These are phyloP conservation scores for Coregonus suidteri DNA, from an alignment of 2,797 vertebrate species.

Conservation along the genomic window DNA sequence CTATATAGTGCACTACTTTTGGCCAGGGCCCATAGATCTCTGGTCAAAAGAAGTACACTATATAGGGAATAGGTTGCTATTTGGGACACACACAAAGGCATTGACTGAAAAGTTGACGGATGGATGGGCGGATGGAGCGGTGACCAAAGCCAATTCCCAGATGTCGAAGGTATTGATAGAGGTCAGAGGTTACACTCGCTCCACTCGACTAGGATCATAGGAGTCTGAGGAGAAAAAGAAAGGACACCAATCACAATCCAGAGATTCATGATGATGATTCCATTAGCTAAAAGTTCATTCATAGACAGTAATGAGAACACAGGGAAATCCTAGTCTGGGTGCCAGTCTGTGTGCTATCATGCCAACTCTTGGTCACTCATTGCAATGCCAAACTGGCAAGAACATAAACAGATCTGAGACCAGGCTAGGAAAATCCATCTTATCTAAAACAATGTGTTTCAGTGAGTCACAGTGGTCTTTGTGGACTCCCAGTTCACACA, in stretches of 20 bases:
- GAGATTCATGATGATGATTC: neutral
- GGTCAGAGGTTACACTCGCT: conserved; percentile 82
- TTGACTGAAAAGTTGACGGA: conserved; percentile 40
- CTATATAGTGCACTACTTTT: neutral
- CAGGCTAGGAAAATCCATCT: neutral
- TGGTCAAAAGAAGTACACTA: conserved; percentile 5
- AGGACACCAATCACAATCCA: conserved; percentile 20
- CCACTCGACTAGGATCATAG: conserved; percentile 95
- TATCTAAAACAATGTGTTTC: neutral
- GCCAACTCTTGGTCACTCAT: neutral
- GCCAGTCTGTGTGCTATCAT: neutral
- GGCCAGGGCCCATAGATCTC: conserved; percentile 7
- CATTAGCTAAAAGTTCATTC: neutral
- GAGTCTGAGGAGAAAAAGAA: conserved; percentile 73
- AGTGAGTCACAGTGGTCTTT: neutral
- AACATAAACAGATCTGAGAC: neutral
- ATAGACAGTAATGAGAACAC: neutral
- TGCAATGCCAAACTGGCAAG: neutral
- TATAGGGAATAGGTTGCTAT: neutral
- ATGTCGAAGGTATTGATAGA: conserved; percentile 57
- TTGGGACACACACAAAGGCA: conserved; percentile 34
- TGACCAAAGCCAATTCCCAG: conserved; percentile 51
- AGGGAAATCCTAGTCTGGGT: neutral
- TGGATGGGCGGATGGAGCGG: conserved; percentile 53
- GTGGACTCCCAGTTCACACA: neutral